Conservation (phyloP, 2,113 vertebrate species). For the Peromyscus leucopus region DNA sequence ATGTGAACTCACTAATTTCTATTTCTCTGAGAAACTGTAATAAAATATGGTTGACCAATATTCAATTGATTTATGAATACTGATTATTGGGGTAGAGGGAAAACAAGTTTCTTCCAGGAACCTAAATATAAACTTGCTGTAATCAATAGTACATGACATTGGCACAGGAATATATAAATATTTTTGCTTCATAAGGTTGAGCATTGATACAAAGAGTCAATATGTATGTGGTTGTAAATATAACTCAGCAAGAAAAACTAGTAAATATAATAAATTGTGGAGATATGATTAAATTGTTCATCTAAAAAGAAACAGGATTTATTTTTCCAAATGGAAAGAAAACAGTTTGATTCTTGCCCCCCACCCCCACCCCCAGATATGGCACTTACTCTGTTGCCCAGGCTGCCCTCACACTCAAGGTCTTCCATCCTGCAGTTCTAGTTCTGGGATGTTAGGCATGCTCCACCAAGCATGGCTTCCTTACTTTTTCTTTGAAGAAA, state of each 20-base stretch:
- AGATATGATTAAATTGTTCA: not conserved
- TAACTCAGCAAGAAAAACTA: not conserved
- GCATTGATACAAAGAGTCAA: not conserved
- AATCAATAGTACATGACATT: not conserved
- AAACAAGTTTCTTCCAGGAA: not conserved
- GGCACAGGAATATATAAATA: not conserved
- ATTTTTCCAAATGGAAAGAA: not conserved
- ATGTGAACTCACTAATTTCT: not conserved
- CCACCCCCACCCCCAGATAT: not conserved
- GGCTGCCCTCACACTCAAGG: not conserved
- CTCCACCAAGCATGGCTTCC: not conserved
- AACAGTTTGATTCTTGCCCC: not conserved
- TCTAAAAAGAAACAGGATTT: not conserved
- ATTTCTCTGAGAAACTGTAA: not conserved
- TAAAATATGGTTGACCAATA: not conserved
- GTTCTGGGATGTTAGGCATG: not conserved
- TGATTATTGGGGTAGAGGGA: not conserved
- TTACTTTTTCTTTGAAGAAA: not conserved
- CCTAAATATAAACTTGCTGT: not conserved
- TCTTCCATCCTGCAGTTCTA: not conserved
- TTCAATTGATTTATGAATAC: slow-evolving; percentile 3
- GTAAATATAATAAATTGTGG: not conserved
- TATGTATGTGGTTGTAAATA: not conserved
- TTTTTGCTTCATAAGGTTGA: not conserved
- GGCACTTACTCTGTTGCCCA: not conserved